These are phyloP conservation scores for Ditylenchus dipsaci DNA, from an alignment of 1,140 invertebrate genomes.

Conservation along the genomic window DNA sequence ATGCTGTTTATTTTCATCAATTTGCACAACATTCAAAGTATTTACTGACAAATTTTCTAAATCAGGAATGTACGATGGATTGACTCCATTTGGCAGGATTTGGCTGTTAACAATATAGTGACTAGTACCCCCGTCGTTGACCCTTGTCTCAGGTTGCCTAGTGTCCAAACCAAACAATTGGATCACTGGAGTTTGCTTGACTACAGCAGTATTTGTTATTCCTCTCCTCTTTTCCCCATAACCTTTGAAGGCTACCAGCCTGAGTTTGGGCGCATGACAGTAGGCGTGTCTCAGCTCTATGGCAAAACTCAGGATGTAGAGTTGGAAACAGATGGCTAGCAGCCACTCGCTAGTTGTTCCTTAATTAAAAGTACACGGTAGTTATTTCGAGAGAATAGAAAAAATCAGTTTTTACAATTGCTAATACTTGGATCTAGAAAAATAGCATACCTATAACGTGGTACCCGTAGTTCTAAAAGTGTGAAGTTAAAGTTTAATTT, in stretches of 20 bases:
- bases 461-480: neutral
- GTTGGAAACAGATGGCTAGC: conserved; percentile 58
- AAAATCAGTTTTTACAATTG: neutral
- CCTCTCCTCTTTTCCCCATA: neutral
- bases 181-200: too few species aligned
- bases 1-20: too few species aligned
- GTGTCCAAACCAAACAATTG: too few species aligned
- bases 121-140: too few species aligned
- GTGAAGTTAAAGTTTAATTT: too few species aligned
- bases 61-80: too few species aligned
- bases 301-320: conserved; percentile 59
- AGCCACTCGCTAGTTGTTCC: conserved; percentile 60
- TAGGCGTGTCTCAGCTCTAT: conserved; percentile 29
- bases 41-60: too few species aligned
- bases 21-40: too few species aligned
- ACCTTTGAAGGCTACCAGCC: conserved; percentile 28
- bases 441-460: neutral
- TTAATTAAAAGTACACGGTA: conserved; percentile 14
- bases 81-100: too few species aligned
- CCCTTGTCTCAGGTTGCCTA: too few species aligned
- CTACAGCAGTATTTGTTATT: neutral
- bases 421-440: neutral
- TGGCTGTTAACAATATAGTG: too few species aligned
- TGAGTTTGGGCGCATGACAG: conserved; percentile 45
- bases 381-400: too few species aligned